A percentile compares a stretch with the other conserved stretches of the same genome.
Evolutionary conservation across 2,797 vertebrate genomes (phyloP).

Genomic region (Chanos chanos): DNA sequence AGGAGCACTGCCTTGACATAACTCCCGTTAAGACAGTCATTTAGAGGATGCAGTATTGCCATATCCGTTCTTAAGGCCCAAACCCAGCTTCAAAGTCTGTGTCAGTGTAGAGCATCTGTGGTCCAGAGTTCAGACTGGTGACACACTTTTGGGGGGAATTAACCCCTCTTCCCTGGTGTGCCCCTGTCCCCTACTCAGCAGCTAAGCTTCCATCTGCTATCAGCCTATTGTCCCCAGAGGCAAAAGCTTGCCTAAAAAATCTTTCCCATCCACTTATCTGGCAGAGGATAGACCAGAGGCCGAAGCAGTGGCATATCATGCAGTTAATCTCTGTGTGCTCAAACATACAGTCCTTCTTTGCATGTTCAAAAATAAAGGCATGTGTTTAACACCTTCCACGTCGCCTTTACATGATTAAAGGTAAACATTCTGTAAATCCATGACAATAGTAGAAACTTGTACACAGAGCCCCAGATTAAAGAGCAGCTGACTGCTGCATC

Average conservation of each 20-base stretch:
- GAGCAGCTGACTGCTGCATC: slow-evolving; percentile 30
- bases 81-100: not conserved
- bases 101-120: not conserved
- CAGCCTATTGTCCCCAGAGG: not conserved
- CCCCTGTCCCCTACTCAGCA: slow-evolving; percentile 36
- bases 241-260: not conserved
- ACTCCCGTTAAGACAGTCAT: too few relatives aligned
- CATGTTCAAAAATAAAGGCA: too few relatives aligned
- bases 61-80: not conserved
- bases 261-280: not conserved
- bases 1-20: too few relatives aligned
- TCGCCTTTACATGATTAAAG: too few relatives aligned
- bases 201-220: slow-evolving; percentile 53
- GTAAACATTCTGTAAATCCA: too few relatives aligned
- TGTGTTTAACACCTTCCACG: too few relatives aligned
- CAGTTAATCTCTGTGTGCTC: too few relatives aligned
- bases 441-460: too few relatives aligned
- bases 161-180: slow-evolving; percentile 38
- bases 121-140: slow-evolving; percentile 54
- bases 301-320: too few relatives aligned
- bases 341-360: too few relatives aligned
- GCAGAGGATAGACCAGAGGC: slow-evolving; percentile 17
- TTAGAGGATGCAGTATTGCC: too few relatives aligned
- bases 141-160: slow-evolving; percentile 55
- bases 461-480: slow-evolving; percentile 23